Evolutionary conservation across 2,113 vertebrate genomes (phyloP).

Genomic region (Nerophis ophidion): DNA sequence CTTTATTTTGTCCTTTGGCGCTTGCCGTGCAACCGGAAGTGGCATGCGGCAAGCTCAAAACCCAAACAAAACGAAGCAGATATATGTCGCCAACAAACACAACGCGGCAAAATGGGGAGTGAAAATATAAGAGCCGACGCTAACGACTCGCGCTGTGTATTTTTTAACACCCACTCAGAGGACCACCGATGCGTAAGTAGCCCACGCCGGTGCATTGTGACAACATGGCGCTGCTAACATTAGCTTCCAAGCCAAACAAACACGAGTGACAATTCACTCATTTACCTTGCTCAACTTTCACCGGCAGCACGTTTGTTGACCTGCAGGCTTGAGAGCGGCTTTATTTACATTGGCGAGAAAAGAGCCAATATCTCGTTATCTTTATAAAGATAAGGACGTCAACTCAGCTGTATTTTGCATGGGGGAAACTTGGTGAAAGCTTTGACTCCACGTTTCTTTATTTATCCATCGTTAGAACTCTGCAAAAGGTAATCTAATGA

Average conservation of each 20-base stretch:
- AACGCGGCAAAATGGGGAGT: slow-evolving; percentile 29
- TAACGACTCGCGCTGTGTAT: slow-evolving; percentile 58
- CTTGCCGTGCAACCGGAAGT: slow-evolving; percentile 60
- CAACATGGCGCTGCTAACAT: neutral
- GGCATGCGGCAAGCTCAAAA: slow-evolving; percentile 24
- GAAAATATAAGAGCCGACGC: slow-evolving; percentile 19
- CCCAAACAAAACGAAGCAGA: slow-evolving; percentile 28
- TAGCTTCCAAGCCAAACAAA: neutral
- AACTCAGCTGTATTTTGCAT: neutral
- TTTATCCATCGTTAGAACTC: neutral
- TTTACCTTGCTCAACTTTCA: neutral
- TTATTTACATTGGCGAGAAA: slow-evolving; percentile 1
- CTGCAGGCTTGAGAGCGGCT: neutral
- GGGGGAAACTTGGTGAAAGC: neutral
- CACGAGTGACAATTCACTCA: neutral
- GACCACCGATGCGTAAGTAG: slow-evolving; percentile 75
- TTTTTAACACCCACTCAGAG: slow-evolving; percentile 56
- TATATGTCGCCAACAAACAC: neutral
- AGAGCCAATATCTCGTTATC: neutral
- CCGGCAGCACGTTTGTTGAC: neutral
- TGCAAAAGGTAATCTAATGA: no score
- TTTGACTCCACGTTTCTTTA: no score
- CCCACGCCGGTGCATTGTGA: slow-evolving; percentile 5
- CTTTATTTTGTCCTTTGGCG: slow-evolving; percentile 46
- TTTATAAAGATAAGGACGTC: neutral